Percentiles rank a stretch among this genome's conserved stretches.
Evolutionary conservation across 37 sponge, comb jelly and placozoan species (phyloP).

Genomic region (Mnemiopsis leidyi): DNA sequence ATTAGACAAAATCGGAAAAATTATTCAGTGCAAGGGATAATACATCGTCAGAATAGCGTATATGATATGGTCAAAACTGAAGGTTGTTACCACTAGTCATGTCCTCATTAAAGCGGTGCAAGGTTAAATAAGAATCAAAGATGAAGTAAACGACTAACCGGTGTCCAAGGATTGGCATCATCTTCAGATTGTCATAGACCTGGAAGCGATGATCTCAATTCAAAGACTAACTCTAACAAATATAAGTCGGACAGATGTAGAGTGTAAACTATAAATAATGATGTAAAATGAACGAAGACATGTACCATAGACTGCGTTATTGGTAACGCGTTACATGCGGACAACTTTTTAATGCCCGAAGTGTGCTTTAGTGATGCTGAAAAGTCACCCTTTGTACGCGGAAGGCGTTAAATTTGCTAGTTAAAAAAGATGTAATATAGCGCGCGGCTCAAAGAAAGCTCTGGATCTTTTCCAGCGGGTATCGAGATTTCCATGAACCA

Average conservation of each 20-base stretch:
- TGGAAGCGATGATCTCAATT: neutral
- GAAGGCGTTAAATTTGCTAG: neutral
- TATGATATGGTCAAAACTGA: neutral
- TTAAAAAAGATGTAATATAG: neutral
- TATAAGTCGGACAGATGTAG: too few relatives aligned
- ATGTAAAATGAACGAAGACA: too few relatives aligned
- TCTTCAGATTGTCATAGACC: neutral
- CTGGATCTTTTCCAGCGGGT: too few relatives aligned
- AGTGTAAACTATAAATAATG: too few relatives aligned
- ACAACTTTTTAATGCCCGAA: conserved; percentile 23
- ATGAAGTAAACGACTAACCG: neutral
- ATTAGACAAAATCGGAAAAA: neutral
- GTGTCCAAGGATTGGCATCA: neutral
- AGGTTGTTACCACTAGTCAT: neutral
- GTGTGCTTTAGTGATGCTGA: conserved; percentile 54
- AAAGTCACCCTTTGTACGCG: neutral
- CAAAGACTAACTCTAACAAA: too few relatives aligned
- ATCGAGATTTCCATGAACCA: too few relatives aligned
- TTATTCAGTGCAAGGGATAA: too few relatives aligned
- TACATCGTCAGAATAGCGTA: conserved; percentile 61
- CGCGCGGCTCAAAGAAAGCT: conserved; percentile 3
- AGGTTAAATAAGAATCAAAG: neutral
- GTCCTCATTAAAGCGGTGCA: conserved; percentile 23
- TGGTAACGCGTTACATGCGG: neutral
- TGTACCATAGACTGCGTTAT: neutral